Conservation (phyloP, 2,888 invertebrate species). For the Iphiclides podalirius region DNA sequence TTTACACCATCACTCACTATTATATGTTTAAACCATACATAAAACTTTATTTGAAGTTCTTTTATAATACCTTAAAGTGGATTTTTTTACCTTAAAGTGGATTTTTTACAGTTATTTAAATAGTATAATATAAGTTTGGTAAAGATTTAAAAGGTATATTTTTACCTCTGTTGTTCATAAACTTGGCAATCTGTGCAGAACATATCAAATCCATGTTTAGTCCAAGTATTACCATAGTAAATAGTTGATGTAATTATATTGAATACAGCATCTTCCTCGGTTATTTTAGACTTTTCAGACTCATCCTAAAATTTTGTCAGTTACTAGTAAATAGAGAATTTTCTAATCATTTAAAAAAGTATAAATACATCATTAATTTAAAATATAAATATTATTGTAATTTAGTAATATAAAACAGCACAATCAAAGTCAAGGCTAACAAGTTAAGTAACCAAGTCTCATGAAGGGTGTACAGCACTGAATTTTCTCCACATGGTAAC, state of each 20-base stretch:
- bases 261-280: slow-evolving; percentile 85
- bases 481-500: slow-evolving; percentile 31
- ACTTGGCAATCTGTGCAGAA: slow-evolving; percentile 82
- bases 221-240: slow-evolving; percentile 83
- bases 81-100: too few relatives aligned
- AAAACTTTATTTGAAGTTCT: too few relatives aligned
- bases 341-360: slow-evolving; percentile 1
- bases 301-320: slow-evolving; percentile 57
- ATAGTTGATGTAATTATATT: slow-evolving; percentile 88
- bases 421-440: slow-evolving; percentile 25
- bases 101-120: too few relatives aligned
- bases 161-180: slow-evolving; percentile 74
- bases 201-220: slow-evolving; percentile 83
- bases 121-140: too few relatives aligned
- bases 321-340: slow-evolving; percentile 18
- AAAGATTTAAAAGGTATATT: too few relatives aligned
- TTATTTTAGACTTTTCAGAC: slow-evolving; percentile 57
- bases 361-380: too few relatives aligned
- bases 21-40: too few relatives aligned
- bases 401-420: not conserved
- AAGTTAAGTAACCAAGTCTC: slow-evolving; percentile 19
- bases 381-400: too few relatives aligned
- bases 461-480: slow-evolving; percentile 15
- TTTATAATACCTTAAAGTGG: too few relatives aligned
- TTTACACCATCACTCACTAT: too few relatives aligned